Percentiles rank a stretch among this genome's conserved stretches.
Conservation (phyloP, 2,888 invertebrate species). For the Notodonta dromedarius region DNA sequence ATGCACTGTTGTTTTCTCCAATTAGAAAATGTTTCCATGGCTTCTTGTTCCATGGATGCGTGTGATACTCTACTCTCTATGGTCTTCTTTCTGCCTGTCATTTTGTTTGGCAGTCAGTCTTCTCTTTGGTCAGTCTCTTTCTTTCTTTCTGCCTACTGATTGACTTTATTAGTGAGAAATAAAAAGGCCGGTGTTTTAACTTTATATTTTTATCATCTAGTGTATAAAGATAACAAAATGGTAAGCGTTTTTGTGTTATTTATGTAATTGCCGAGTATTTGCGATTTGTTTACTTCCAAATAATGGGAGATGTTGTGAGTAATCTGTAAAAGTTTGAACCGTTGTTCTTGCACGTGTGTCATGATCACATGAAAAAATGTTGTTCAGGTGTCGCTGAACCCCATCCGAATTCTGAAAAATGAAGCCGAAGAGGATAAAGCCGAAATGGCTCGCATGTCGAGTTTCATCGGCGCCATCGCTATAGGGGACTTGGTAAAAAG, state of each 20-base stretch:
- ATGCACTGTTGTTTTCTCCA: too few species aligned
- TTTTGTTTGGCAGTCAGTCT: too few species aligned
- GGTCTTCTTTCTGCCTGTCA: not conserved
- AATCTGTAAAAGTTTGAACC: slow-evolving; percentile 40
- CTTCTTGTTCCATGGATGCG: too few species aligned
- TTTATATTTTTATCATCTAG: slow-evolving; percentile 8
- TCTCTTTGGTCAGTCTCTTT: not conserved
- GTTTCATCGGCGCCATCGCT: slow-evolving; percentile 99
- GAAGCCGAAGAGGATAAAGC: slow-evolving; percentile 99
- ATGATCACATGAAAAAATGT: slow-evolving; percentile 33
- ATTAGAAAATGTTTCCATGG: too few species aligned
- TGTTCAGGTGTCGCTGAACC: slow-evolving; percentile 92
- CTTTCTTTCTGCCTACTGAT: not conserved
- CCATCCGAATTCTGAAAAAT: slow-evolving; percentile 96
- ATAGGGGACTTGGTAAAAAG: slow-evolving; percentile 99
- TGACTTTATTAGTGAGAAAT: not conserved
- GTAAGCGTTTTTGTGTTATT: slow-evolving; percentile 34
- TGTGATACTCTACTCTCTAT: too few species aligned
- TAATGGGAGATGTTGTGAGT: slow-evolving; percentile 12
- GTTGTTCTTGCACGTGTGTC: slow-evolving; percentile 65
- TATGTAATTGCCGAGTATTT: slow-evolving; percentile 9
- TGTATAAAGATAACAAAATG: slow-evolving; percentile 38
- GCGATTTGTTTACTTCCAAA: slow-evolving; percentile 4
- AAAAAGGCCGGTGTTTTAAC: slow-evolving; percentile 28
- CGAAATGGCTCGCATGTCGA: slow-evolving; percentile 98